Base-by-base conservation (phyloP, 2,888 invertebrate species). In the Microctonus aethiopoides region DNA sequence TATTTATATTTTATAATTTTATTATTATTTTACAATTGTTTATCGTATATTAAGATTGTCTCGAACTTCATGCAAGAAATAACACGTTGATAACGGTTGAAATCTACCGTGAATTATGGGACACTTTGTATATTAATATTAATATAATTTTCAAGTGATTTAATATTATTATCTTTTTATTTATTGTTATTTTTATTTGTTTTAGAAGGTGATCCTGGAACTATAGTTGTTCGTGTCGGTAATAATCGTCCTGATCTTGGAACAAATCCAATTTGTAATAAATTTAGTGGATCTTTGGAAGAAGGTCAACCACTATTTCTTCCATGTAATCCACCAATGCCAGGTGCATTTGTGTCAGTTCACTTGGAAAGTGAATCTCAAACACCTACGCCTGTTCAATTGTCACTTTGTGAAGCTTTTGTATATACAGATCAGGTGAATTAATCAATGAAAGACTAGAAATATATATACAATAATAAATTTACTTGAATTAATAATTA, bases 291-390 rank as follows among this genome's bases (percentile, higher is more conserved):
- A 1, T 91, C 91, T 72, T 87, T 95, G 11, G 95, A 96, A 83
- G 96, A 96, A 84, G 96, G 96, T 0, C 94, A 96, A 81, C 96
- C 97, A 0, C 89, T 97, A 6, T 97, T 96, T 87, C 87, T 97
- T 63, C 96, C 97, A 0, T 97, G 97, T 88, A 96, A 96, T 87
- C 96, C 96, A 0, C 96, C 96, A 0, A 96, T 96, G 95, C 95
- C 96, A 0, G 96, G 96, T 0, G 97, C 97, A 9, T 97, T 97
- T 86, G 96, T 97, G 73, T 95, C 95, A 78, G 95, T 97, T 0
- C 96, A 96, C 82, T 86, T 97, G 68, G 96, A 97, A 87, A 91
- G 93, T 0, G 89, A 92, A 0, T 83, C 88, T 0, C 62, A 95
- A 87, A 91, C 92, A 0, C 89, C 92, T 0, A 84, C 88, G 7